Base-by-base conservation (phyloP, 2,888 invertebrate species). In the Phaonia tiefii region DNA sequence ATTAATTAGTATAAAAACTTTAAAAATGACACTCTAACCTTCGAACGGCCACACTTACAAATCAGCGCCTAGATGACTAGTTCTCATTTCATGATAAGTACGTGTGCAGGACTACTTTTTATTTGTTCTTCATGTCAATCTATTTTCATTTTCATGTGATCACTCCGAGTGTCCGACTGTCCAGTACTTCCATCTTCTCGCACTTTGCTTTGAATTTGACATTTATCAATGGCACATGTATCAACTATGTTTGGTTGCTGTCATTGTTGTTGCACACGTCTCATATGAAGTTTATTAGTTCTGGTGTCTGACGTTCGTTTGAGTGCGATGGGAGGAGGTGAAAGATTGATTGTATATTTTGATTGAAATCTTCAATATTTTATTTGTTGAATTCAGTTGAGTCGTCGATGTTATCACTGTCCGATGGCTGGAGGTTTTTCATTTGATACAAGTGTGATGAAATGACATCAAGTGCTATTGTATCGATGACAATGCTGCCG, bases 281-380 rank as follows among this genome's bases (percentile, higher is more conserved):
- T 31, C 20, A 60, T 13, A 26, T 66, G 46, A 66, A 46, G 66
- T 46, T 66, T 66, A 66, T 66, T 46, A 22, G 66, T 46, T 8
- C 15, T 2, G n/a, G 11, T 26, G 65, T 46, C 15, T 66, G 26
- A 2, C 8, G 31, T 31, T 31, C 3, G 31, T 31, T 31, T 17
- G 22, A 39, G 39, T 60, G 37, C 37, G 60, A 37, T 60, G 31
- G 60, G 39, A 39, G 31, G 39, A n/a, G 37, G 60, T 37, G 39
- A 39, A 60, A 60, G 60, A 60, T 60, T 60, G 60, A 60, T 60
- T 60, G 60, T 60, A 60, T 60, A 60, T 66, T 66, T 66, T 66
- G 66, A 66, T 66, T 66, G 66, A 13, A 66, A 66, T n/a, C 49
- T 66, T 66, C 46, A 49, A 66, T 49, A 66, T 66, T 66, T 49